A percentile compares a stretch with the other conserved stretches of the same genome.
Evolutionary conservation across 2,113 vertebrate genomes (phyloP).

Genomic region (Acanthisitta chloris): DNA sequence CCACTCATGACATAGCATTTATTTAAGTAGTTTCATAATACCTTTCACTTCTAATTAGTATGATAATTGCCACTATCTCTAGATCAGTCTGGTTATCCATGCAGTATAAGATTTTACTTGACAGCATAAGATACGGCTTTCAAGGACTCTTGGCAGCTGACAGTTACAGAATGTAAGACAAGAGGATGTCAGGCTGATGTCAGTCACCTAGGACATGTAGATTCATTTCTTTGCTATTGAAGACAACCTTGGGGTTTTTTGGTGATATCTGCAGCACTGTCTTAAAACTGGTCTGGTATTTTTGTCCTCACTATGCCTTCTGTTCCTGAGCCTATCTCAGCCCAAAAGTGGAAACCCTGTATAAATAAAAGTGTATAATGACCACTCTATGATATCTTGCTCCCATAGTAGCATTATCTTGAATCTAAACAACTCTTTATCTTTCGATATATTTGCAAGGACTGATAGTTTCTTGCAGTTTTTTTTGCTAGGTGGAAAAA

Average conservation of each 20-base stretch:
- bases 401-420: neutral
- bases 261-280: neutral
- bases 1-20: neutral
- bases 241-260: neutral
- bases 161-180: neutral
- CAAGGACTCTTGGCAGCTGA: neutral
- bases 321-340: neutral
- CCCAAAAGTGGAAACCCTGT: neutral
- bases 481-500: neutral
- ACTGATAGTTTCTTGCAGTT: rapidly evolving
- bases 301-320: neutral
- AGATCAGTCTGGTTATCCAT: neutral
- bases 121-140: neutral
- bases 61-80: neutral
- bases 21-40: neutral
- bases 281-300: neutral
- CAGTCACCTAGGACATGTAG: neutral
- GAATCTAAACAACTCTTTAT: neutral
- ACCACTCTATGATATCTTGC: neutral
- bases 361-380: neutral
- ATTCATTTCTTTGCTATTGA: neutral
- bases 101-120: neutral
- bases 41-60: neutral
- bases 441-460: neutral
- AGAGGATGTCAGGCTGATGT: neutral